A percentile compares a stretch with the other conserved stretches of the same genome.
phyloP scores from a whole-genome alignment of 2,888 invertebrate species.

The Cheilosia vulpina region DNA sequence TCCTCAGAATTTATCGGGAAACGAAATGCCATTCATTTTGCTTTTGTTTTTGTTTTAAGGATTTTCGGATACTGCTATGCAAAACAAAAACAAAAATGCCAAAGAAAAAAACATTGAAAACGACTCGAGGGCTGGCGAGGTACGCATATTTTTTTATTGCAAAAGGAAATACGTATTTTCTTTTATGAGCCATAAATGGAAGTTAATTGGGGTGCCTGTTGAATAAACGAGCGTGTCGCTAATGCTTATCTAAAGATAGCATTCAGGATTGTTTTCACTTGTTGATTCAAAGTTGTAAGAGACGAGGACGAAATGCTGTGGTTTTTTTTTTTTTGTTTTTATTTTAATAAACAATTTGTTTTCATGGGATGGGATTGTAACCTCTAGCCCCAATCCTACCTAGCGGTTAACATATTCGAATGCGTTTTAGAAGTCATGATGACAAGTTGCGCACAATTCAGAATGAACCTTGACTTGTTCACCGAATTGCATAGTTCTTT shows the following conservation, averaged over 20 bases:
- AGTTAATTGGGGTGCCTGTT: slow-evolving; percentile 48
- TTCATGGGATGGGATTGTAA: not conserved
- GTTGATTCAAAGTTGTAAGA: not conserved
- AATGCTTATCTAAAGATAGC: slow-evolving; percentile 14
- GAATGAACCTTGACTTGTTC: not conserved
- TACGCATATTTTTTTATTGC: slow-evolving; percentile 35
- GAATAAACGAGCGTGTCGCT: slow-evolving; percentile 2
- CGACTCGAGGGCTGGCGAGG: not conserved
- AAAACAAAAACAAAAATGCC: not conserved
- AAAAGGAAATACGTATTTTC: slow-evolving; percentile 21
- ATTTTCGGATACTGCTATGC: slow-evolving; percentile 17
- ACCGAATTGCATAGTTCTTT: not conserved
- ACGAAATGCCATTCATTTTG: slow-evolving; percentile 29
- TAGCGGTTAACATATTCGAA: too few species aligned
- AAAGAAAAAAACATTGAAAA: slow-evolving; percentile 16
- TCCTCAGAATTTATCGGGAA: slow-evolving; percentile 52
- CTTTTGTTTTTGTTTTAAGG: slow-evolving; percentile 21
- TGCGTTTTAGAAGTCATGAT: too few species aligned
- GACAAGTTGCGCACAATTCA: not conserved
- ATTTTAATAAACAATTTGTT: not conserved
- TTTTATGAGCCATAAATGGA: slow-evolving; percentile 57
- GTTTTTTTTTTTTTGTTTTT: not conserved
- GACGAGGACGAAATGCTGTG: not conserved
- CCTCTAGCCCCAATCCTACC: too few species aligned
- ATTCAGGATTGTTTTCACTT: slow-evolving; percentile 2